phyloP scores from a whole-genome alignment of 2,113 vertebrate genomes.

The Orthonyx spaldingii region DNA sequence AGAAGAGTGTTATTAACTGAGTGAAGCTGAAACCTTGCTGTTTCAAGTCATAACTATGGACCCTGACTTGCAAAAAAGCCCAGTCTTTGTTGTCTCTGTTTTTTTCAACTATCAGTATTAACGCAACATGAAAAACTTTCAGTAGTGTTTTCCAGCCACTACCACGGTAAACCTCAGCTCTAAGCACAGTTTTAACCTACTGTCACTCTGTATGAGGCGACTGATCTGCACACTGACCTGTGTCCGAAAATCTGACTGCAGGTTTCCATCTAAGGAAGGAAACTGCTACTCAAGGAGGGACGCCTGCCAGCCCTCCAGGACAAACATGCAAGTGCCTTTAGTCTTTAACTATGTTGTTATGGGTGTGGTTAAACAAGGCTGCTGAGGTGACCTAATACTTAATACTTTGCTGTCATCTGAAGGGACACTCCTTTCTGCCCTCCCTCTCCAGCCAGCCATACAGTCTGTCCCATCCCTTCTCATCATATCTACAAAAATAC shows the following conservation, averaged over 20 bases:
- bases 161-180: neutral
- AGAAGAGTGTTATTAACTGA: neutral
- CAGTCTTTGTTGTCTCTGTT: neutral
- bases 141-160: neutral
- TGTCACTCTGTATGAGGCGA: neutral
- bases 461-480: neutral
- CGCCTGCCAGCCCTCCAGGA: neutral
- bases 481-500: neutral
- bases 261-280: conserved; percentile 34
- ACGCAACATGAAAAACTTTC: neutral
- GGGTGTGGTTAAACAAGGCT: neutral
- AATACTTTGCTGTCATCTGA: neutral
- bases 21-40: neutral
- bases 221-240: neutral
- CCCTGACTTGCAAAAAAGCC: neutral
- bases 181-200: neutral
- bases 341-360: neutral
- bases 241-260: neutral
- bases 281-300: conserved; percentile 1
- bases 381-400: neutral
- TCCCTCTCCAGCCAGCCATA: neutral
- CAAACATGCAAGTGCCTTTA: neutral
- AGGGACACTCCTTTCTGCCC: neutral
- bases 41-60: neutral
- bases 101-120: neutral